These are phyloP conservation scores for Agonopterix arenella DNA, from an alignment of 2,888 invertebrate genomes.

Conservation along the genomic window DNA sequence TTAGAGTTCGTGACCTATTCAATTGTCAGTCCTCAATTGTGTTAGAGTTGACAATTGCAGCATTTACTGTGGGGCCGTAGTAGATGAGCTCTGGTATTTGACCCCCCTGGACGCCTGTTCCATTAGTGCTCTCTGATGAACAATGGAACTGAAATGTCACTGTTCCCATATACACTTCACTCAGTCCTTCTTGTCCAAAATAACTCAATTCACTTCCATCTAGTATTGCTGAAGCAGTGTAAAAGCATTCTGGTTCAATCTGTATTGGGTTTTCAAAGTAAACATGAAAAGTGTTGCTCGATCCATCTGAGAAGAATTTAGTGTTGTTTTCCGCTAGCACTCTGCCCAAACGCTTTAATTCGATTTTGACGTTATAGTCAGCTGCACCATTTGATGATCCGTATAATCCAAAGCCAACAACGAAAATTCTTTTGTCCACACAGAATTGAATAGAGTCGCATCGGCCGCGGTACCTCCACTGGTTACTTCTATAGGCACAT, in stretches of 20 bases:
- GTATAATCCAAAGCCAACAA: slow-evolving; percentile 96
- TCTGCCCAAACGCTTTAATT: slow-evolving; percentile 92
- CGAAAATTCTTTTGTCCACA: slow-evolving; percentile 96
- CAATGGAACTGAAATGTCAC: slow-evolving; percentile 98
- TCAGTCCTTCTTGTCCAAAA: slow-evolving; percentile 97
- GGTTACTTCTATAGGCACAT: slow-evolving; percentile 96
- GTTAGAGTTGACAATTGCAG: slow-evolving; percentile 50
- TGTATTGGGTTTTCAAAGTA: slow-evolving; percentile 88
- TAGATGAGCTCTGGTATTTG: slow-evolving; percentile 98
- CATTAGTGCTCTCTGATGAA: slow-evolving; percentile 97
- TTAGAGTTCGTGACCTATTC: slow-evolving; percentile 37
- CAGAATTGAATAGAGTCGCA: slow-evolving; percentile 98
- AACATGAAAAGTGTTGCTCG: slow-evolving; percentile 95
- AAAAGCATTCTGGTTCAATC: slow-evolving; percentile 95
- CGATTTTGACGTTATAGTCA: slow-evolving; percentile 96
- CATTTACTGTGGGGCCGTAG: slow-evolving; percentile 86
- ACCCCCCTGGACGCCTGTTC: slow-evolving; percentile 97
- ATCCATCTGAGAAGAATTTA: slow-evolving; percentile 97
- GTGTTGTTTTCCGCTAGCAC: slow-evolving; percentile 94
- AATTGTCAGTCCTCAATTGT: slow-evolving; percentile 71
- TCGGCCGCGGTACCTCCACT: slow-evolving; percentile 97
- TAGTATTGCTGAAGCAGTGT: slow-evolving; percentile 96
- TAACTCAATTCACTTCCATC: slow-evolving; percentile 97
- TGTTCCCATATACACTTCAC: slow-evolving; percentile 93
- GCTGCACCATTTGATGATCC: slow-evolving; percentile 97